Conservation (phyloP, 2,888 invertebrate genomes). For the Anagyrus pseudococci region DNA sequence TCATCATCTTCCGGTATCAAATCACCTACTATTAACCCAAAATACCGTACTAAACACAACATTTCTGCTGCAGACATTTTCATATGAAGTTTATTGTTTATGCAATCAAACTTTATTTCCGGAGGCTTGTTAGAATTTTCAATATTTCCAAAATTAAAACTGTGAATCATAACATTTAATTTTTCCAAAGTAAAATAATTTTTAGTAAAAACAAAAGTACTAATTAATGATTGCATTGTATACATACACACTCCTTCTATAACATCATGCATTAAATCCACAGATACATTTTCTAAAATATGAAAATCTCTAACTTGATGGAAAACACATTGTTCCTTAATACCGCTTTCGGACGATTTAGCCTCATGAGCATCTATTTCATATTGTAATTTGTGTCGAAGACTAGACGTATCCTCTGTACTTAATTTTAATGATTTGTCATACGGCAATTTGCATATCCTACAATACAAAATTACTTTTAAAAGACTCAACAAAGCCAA, state of each 20-base stretch:
- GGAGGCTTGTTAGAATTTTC: slow-evolving; percentile 22
- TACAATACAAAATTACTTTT: slow-evolving; percentile 16
- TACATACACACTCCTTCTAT: slow-evolving; percentile 19
- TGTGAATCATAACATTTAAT: slow-evolving; percentile 13
- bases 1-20: slow-evolving; percentile 18
- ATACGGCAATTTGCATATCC: slow-evolving; percentile 17
- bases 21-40: slow-evolving; percentile 32
- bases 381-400: slow-evolving; percentile 16
- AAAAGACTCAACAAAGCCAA: slow-evolving; percentile 33
- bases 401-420: not conserved
- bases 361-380: slow-evolving; percentile 23
- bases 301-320: slow-evolving; percentile 24
- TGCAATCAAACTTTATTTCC: not conserved
- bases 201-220: slow-evolving; percentile 8
- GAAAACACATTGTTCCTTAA: slow-evolving; percentile 33
- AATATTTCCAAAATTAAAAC: slow-evolving; percentile 6
- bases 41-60: slow-evolving; percentile 29
- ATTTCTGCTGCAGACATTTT: slow-evolving; percentile 36
- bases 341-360: slow-evolving; percentile 17
- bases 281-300: slow-evolving; percentile 26
- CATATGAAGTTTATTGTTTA: not conserved
- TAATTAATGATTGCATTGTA: slow-evolving; percentile 14
- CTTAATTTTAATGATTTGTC: slow-evolving; percentile 17
- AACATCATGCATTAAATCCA: slow-evolving; percentile 33
- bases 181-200: slow-evolving; percentile 21